Conservation (phyloP, 2,113 vertebrate genomes). For the Limanda limanda region DNA sequence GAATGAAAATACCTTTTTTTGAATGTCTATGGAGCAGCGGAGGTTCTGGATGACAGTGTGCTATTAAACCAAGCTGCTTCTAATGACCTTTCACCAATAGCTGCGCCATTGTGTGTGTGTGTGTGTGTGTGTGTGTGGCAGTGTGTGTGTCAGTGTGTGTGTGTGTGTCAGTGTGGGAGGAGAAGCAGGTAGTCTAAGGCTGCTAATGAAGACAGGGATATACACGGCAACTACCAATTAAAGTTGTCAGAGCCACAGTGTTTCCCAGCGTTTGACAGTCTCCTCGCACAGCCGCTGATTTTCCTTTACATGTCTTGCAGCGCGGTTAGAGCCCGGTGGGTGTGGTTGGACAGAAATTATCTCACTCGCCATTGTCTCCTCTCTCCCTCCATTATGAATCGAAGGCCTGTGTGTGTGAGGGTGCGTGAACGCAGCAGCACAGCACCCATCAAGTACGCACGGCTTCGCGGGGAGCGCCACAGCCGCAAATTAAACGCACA, state of each 20-base stretch:
- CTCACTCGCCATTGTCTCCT: constrained; percentile 66
- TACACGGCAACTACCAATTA: constrained; percentile 81
- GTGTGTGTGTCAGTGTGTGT: constrained; percentile 16
- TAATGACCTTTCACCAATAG: constrained; percentile 76
- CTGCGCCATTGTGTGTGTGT: constrained; percentile 12
- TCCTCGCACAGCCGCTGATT: constrained; percentile 51
- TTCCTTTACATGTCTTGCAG: constrained; percentile 39
- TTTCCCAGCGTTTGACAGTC: constrained; percentile 60
- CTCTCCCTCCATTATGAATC: constrained; percentile 53
- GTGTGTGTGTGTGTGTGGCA: constrained; percentile 35
- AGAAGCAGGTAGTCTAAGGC: constrained; percentile 62
- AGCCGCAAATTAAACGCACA: constrained; percentile 55
- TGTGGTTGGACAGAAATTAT: constrained; percentile 60
- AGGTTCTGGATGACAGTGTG: constrained; percentile 54
- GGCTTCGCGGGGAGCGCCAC: constrained; percentile 17
- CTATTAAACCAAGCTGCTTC: constrained; percentile 67
- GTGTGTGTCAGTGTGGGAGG: constrained; percentile 49
- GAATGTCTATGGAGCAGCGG: constrained; percentile 35
- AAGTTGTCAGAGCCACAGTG: constrained; percentile 70
- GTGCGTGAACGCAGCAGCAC: constrained; percentile 8
- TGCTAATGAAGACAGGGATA: constrained; percentile 80
- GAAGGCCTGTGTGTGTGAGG: constrained; percentile 36
- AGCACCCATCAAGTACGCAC: not conserved
- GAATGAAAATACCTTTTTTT: constrained; percentile 44
- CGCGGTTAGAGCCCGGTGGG: constrained; percentile 63